phyloP scores from a whole-genome alignment of 2,888 invertebrate genomes.

The Synanthedon andrenaeformis region DNA sequence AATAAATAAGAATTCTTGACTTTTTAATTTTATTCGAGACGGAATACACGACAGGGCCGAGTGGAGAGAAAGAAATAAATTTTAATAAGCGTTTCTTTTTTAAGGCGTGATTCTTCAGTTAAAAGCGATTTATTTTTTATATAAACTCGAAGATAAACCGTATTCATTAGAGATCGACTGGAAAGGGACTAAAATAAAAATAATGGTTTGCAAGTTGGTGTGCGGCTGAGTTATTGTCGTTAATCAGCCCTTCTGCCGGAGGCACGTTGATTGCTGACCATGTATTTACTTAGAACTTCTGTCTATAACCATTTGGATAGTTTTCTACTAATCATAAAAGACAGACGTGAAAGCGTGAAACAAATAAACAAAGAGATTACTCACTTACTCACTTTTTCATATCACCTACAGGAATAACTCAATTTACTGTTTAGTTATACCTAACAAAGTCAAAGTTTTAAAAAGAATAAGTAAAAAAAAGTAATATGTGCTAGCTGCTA shows the following conservation, averaged over 20 bases:
- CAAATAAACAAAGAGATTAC: too few relatives aligned
- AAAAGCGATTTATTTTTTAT: slow-evolving; percentile 70
- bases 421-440: too few relatives aligned
- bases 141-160: slow-evolving; percentile 67
- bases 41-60: slow-evolving; percentile 66
- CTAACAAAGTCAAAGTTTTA: too few relatives aligned
- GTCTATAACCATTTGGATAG: too few relatives aligned
- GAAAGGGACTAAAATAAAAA: slow-evolving; percentile 66
- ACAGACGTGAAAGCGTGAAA: too few relatives aligned
- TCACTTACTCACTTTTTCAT: too few relatives aligned
- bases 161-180: slow-evolving; percentile 70
- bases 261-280: slow-evolving; percentile 45
- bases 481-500: too few relatives aligned
- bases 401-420: too few relatives aligned
- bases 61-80: slow-evolving; percentile 69
- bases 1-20: slow-evolving; percentile 71
- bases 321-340: too few relatives aligned
- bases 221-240: slow-evolving; percentile 65
- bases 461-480: too few relatives aligned
- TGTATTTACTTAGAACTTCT: not conserved
- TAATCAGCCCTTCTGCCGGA: slow-evolving; percentile 49
- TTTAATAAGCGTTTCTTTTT: slow-evolving; percentile 71
- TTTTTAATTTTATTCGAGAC: slow-evolving; percentile 69
- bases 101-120: slow-evolving; percentile 71
- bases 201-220: slow-evolving; percentile 60